phyloP scores from a whole-genome alignment of 2,888 invertebrate species.

The Suillia variegata region DNA sequence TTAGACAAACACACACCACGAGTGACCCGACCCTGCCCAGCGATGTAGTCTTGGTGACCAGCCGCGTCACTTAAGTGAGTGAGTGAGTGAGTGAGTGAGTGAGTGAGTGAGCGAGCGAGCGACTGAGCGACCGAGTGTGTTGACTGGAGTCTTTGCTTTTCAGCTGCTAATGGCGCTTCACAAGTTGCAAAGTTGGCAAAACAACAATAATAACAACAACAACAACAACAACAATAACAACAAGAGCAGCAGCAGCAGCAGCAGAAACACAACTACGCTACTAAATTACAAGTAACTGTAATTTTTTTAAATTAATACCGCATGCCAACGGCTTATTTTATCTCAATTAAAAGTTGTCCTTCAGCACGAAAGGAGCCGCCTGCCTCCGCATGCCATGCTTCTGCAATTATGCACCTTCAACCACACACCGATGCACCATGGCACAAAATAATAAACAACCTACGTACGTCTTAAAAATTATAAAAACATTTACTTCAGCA shows the following conservation, averaged over 20 bases:
- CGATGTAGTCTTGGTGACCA: not conserved
- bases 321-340: constrained; percentile 36
- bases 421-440: constrained; percentile 8
- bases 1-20: not conserved
- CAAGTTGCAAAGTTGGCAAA: not conserved
- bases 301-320: constrained; percentile 27
- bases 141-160: not conserved
- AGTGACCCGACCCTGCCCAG: not conserved
- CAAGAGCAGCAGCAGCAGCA: too few species aligned
- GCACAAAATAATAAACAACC: too few species aligned
- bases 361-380: constrained; percentile 43
- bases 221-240: too few species aligned
- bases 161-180: constrained; percentile 5
- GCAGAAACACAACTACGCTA: constrained; percentile 39
- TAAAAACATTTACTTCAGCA: too few species aligned
- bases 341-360: constrained; percentile 52
- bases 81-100: not conserved
- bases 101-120: not conserved
- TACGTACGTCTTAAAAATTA: too few species aligned
- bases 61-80: not conserved
- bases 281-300: constrained; percentile 51
- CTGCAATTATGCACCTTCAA: constrained; percentile 41
- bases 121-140: not conserved
- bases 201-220: too few species aligned
- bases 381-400: not conserved